Evolutionary conservation across 30 jellyfish, hydroid and myxozoan genomes (phyloP).

Genomic region (Cassiopea xamachana): DNA sequence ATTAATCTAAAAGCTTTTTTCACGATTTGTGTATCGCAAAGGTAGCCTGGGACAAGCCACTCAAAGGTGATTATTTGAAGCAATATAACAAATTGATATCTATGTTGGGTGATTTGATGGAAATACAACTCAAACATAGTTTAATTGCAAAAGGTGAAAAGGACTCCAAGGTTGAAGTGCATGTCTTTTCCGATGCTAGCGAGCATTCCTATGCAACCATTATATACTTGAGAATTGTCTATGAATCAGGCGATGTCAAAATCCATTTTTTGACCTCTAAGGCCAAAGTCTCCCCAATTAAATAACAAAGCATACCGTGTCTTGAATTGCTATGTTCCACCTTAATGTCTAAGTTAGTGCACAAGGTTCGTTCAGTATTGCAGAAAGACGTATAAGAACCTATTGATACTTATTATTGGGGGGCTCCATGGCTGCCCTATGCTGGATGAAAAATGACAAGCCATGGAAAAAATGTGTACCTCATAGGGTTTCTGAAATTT

Average conservation of each 20-base stretch:
- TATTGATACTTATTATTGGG: slow-evolving; percentile 29
- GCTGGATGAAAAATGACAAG: slow-evolving; percentile 53
- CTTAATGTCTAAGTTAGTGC: slow-evolving; percentile 45
- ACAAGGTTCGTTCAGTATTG: background rate
- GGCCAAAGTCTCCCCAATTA: slow-evolving; percentile 77
- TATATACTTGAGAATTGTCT: slow-evolving; percentile 55
- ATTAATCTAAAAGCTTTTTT: too few species aligned
- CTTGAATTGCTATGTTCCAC: slow-evolving; percentile 55
- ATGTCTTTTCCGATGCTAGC: slow-evolving; percentile 79
- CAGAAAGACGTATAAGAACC: slow-evolving; percentile 21
- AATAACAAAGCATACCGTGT: slow-evolving; percentile 56
- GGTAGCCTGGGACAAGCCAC: too few species aligned
- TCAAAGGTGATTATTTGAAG: background rate
- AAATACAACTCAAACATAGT: too few species aligned
- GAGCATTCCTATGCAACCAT: slow-evolving; percentile 60
- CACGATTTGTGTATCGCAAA: too few species aligned
- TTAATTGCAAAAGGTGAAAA: background rate
- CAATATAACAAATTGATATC: background rate
- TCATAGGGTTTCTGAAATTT: slow-evolving; percentile 33
- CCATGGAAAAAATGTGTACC: slow-evolving; percentile 18
- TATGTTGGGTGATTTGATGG: too few species aligned
- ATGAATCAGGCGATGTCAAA: slow-evolving; percentile 59
- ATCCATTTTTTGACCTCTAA: slow-evolving; percentile 63
- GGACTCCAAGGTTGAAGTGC: slow-evolving; percentile 38
- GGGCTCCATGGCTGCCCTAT: slow-evolving; percentile 33